Percentiles rank a stretch among this genome's conserved stretches.
Evolutionary conservation across 2,888 invertebrate genomes (phyloP).

Genomic region (Hyalella azteca): DNA sequence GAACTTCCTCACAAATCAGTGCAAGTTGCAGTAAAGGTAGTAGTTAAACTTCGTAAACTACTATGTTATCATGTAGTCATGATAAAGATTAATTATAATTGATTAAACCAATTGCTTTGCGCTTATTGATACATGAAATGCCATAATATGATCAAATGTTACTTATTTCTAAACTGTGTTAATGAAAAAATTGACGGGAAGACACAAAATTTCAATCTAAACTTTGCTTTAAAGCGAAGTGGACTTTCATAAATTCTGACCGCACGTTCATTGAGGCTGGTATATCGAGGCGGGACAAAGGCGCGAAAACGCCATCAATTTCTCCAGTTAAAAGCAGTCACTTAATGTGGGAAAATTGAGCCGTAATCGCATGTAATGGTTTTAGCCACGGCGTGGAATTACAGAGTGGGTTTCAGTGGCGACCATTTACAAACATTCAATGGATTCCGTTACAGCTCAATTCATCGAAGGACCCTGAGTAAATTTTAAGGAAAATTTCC

Average conservation of each 20-base stretch:
- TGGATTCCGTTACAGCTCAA: slow-evolving; percentile 1
- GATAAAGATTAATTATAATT: no score
- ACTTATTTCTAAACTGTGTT: no score
- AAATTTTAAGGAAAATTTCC: background rate
- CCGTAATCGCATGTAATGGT: slow-evolving; percentile 32
- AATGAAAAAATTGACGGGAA: no score
- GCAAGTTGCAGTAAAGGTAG: no score
- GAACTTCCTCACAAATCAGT: no score
- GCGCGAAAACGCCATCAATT: slow-evolving; percentile 18
- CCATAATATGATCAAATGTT: no score
- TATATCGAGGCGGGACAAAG: background rate
- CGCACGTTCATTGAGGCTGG: background rate
- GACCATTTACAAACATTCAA: slow-evolving; percentile 26
- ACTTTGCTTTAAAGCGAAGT: no score
- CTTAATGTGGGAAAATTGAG: slow-evolving; percentile 32
- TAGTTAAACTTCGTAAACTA: no score
- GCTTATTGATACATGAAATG: no score
- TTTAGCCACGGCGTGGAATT: slow-evolving; percentile 17
- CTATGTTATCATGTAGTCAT: no score
- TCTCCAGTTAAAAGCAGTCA: slow-evolving; percentile 18
- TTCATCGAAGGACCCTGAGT: background rate
- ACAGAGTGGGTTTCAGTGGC: slow-evolving; percentile 12
- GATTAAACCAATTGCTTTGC: no score
- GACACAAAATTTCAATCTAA: no score
- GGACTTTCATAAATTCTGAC: background rate